Percentiles rank a stretch among this genome's conserved stretches.
Conservation (phyloP, 2,888 invertebrate genomes). For the Tachina grossa region DNA sequence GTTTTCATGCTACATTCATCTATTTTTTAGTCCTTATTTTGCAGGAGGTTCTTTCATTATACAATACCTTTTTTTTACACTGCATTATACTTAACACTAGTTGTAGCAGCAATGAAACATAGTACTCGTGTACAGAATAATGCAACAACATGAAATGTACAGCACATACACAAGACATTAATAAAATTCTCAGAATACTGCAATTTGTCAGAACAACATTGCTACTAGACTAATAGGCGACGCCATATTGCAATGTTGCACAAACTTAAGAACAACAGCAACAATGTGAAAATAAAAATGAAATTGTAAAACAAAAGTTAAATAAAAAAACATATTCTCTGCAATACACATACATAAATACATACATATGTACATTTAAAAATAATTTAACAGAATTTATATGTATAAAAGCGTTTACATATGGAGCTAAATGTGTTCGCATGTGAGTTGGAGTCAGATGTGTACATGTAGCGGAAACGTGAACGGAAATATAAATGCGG, state of each 20-base stretch:
- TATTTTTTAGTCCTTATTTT: constrained; percentile 23
- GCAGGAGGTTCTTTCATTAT: constrained; percentile 24
- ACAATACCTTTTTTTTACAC: constrained; percentile 16
- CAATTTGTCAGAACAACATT: constrained; percentile 71
- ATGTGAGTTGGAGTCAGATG: constrained; percentile 15
- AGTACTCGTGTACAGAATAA: background rate
- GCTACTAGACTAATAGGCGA: constrained; percentile 68
- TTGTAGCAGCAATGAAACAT: background rate
- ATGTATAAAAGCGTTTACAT: constrained; percentile 5
- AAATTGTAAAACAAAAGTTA: constrained; percentile 54
- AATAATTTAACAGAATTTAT: constrained; percentile 21
- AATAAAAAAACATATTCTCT: constrained; percentile 28
- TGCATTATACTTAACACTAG: constrained; percentile 34
- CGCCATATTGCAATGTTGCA: constrained; percentile 69
- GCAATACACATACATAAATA: constrained; percentile 17
- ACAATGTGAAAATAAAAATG: constrained; percentile 30
- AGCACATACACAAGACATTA: constrained; percentile 61
- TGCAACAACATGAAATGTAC: constrained; percentile 58
- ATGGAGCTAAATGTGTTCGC: constrained; percentile 1
- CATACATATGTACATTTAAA: constrained; percentile 1
- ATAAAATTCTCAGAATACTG: constrained; percentile 69
- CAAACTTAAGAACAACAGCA: constrained; percentile 49
- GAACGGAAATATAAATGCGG: constrained; percentile 70
- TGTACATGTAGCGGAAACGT: constrained; percentile 63
- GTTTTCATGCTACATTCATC: constrained; percentile 35